These are phyloP conservation scores for Hesperophylax magnus DNA, from an alignment of 1,140 invertebrate species.

Conservation along the genomic window DNA sequence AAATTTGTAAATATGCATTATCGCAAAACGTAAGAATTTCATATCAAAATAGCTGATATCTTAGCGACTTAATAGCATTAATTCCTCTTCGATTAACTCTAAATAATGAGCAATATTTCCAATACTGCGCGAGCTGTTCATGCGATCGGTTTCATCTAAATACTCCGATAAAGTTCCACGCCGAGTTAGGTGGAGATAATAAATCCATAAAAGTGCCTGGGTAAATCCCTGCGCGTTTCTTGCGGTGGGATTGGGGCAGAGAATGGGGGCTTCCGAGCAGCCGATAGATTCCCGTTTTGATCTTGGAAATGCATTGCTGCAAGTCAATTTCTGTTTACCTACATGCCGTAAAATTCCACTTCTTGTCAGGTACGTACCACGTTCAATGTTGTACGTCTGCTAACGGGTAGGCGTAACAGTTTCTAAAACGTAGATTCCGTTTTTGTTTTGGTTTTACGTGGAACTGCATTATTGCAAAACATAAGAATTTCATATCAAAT, in stretches of 20 bases:
- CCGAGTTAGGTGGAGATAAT: background rate
- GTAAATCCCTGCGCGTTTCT: slow-evolving; percentile 22
- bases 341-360: slow-evolving; percentile 27
- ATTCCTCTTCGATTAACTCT: too few relatives aligned
- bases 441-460: too few relatives aligned
- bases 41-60: too few relatives aligned
- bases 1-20: too few relatives aligned
- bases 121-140: background rate
- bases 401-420: background rate
- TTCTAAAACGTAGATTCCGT: background rate
- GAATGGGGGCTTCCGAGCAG: background rate
- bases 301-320: slow-evolving; percentile 33
- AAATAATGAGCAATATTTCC: too few relatives aligned
- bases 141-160: slow-evolving; percentile 1
- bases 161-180: background rate
- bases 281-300: slow-evolving; percentile 39
- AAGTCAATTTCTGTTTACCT: slow-evolving; percentile 40
- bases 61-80: too few relatives aligned
- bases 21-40: too few relatives aligned
- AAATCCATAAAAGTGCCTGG: slow-evolving; percentile 34
- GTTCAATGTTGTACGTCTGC: background rate
- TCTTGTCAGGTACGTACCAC: slow-evolving; percentile 4
- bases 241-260: background rate
- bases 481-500: too few relatives aligned
- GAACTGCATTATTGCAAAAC: too few relatives aligned